Percentiles rank a stretch among this genome's conserved stretches.
These are phyloP conservation scores for Siphlonurus alternatus DNA, from an alignment of 2,888 invertebrate species.

Conservation along the genomic window DNA sequence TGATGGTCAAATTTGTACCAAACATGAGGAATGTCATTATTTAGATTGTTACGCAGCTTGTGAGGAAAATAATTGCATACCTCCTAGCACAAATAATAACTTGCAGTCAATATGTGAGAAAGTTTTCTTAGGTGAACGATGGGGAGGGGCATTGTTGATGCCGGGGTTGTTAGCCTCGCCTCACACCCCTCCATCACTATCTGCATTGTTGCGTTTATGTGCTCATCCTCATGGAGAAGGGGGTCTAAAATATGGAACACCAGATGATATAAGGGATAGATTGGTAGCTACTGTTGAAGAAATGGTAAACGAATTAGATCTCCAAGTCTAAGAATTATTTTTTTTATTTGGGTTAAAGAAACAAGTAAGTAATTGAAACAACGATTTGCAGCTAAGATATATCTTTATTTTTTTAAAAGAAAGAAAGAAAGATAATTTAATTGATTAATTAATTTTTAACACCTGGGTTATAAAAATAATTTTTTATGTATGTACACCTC, in stretches of 20 bases:
- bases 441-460: too few species aligned
- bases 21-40: conserved; percentile 46
- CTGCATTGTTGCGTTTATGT: conserved; percentile 38
- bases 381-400: too few species aligned
- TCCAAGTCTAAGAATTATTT: too few species aligned
- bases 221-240: conserved; percentile 20
- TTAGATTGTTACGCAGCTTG: conserved; percentile 48
- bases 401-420: too few species aligned
- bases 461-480: too few species aligned
- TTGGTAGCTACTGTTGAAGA: background rate
- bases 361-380: too few species aligned
- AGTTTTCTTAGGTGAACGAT: conserved; percentile 37
- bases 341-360: too few species aligned
- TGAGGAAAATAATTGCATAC: conserved; percentile 34
- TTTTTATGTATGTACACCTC: too few species aligned
- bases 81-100: conserved; percentile 42
- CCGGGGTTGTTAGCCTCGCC: conserved; percentile 42
- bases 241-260: conserved; percentile 7
- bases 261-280: background rate
- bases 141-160: conserved; percentile 40
- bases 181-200: conserved; percentile 37
- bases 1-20: conserved; percentile 31
- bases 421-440: too few species aligned
- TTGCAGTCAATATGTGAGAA: conserved; percentile 44
- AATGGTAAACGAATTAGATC: background rate